Percentiles rank a stretch among this genome's conserved stretches.
These are phyloP conservation scores for Corythornis vintsioides DNA, from an alignment of 2,113 vertebrate species.

Conservation along the genomic window DNA sequence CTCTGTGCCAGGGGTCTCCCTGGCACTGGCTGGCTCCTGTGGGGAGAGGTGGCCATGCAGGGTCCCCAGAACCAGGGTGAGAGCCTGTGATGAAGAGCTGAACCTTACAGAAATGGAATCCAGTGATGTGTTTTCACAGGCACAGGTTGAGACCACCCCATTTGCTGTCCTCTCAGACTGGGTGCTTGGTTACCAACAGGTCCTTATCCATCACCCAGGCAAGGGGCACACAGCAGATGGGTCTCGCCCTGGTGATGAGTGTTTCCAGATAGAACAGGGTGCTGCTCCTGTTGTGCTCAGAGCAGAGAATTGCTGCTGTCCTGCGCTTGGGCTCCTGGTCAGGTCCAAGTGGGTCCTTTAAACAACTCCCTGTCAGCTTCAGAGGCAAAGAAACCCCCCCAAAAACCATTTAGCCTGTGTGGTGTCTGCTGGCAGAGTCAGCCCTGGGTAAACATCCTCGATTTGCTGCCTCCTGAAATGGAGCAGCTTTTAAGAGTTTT, in stretches of 20 bases:
- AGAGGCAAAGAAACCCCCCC: not conserved
- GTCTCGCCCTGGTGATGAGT: accelerated
- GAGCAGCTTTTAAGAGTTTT: constrained; percentile 76
- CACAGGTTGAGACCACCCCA: not conserved
- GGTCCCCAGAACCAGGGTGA: accelerated
- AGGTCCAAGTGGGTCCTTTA: not conserved
- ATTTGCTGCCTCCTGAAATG: constrained; percentile 69
- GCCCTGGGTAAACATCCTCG: constrained; percentile 17
- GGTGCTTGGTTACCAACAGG: not conserved
- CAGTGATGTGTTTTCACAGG: not conserved
- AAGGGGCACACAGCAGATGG: accelerated
- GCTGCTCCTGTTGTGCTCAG: accelerated
- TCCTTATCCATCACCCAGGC: not conserved
- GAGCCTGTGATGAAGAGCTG: accelerated
- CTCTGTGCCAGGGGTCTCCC: not conserved
- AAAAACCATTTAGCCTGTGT: not conserved
- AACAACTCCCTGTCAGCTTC: not conserved
- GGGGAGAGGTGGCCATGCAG: accelerated
- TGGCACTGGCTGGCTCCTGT: not conserved
- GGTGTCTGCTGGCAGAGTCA: constrained; percentile 28
- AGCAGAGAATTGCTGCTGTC: not conserved
- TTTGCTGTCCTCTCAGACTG: not conserved
- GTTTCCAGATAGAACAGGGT: accelerated
- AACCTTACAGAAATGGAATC: not conserved
- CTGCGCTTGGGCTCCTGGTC: not conserved